Conservation (phyloP, 2,113 vertebrate genomes). For the Podarcis cretensis region DNA sequence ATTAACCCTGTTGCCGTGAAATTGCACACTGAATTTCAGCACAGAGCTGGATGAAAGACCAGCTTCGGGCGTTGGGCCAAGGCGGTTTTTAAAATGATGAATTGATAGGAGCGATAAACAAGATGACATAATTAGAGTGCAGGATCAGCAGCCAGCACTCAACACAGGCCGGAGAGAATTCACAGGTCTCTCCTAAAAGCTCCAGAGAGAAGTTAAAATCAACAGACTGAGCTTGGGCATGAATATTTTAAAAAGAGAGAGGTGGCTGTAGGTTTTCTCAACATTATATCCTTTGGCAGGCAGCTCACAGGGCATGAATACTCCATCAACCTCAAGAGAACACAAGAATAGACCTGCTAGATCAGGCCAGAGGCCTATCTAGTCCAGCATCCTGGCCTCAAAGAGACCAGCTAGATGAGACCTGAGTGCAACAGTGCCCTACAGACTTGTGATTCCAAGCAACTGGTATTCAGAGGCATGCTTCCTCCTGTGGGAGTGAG, state of each 20-base stretch:
- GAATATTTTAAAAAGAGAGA: not conserved
- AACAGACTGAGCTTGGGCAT: not conserved
- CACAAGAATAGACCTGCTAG: no score
- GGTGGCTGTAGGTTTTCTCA: not conserved
- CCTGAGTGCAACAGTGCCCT: no score
- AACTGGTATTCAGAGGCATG: no score
- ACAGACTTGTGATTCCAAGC: no score
- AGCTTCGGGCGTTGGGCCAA: rapidly evolving
- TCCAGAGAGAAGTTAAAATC: not conserved
- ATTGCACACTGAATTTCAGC: not conserved
- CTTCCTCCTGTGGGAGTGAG: no score
- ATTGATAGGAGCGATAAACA: not conserved
- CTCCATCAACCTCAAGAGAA: not conserved
- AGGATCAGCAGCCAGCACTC: not conserved
- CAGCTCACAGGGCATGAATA: not conserved
- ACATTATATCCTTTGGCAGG: not conserved
- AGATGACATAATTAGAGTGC: not conserved
- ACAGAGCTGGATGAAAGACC: not conserved
- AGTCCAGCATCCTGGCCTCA: no score
- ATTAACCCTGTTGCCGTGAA: not conserved
- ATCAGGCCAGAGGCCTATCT: not conserved
- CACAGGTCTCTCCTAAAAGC: constrained; percentile 8
- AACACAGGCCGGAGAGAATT: not conserved
- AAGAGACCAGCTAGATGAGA: no score
- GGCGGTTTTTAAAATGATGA: not conserved